Conservation (phyloP, 2,113 vertebrate genomes). For the Saguinus imperator region DNA sequence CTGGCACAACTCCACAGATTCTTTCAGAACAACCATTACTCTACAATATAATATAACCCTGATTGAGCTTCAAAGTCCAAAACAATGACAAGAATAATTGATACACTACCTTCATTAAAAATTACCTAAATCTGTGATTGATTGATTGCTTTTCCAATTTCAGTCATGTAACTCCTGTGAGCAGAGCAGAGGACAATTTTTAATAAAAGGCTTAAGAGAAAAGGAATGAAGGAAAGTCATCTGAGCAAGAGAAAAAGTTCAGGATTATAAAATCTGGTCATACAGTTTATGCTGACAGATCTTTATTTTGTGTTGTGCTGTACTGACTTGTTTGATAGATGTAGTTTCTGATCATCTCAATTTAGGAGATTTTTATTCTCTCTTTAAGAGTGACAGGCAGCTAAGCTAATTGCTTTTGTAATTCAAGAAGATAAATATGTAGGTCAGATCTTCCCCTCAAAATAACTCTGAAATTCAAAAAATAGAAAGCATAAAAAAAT, state of each 20-base stretch:
- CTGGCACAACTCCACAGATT: not conserved
- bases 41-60: not conserved
- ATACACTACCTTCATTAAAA: not conserved
- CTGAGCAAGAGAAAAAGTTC: not conserved
- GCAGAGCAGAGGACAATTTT: not conserved
- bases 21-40: not conserved
- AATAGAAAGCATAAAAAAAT: not conserved
- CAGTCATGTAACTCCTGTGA: not conserved
- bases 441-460: constrained; percentile 13
- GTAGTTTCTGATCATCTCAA: not conserved
- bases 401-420: constrained; percentile 32
- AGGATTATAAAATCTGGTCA: not conserved
- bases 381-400: constrained; percentile 16
- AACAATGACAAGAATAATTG: constrained; percentile 34
- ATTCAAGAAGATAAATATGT: constrained; percentile 23
- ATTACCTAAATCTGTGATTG: not conserved
- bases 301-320: constrained; percentile 1
- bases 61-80: constrained; percentile 5
- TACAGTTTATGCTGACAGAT: not conserved
- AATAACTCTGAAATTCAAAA: constrained; percentile 45
- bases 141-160: constrained; percentile 33
- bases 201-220: not conserved
- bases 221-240: constrained; percentile 23
- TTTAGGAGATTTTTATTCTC: constrained; percentile 26
- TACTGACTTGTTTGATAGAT: constrained; percentile 25